phyloP scores from a whole-genome alignment of 1,140 invertebrate genomes.

The Dendrolimus kikuchii region DNA sequence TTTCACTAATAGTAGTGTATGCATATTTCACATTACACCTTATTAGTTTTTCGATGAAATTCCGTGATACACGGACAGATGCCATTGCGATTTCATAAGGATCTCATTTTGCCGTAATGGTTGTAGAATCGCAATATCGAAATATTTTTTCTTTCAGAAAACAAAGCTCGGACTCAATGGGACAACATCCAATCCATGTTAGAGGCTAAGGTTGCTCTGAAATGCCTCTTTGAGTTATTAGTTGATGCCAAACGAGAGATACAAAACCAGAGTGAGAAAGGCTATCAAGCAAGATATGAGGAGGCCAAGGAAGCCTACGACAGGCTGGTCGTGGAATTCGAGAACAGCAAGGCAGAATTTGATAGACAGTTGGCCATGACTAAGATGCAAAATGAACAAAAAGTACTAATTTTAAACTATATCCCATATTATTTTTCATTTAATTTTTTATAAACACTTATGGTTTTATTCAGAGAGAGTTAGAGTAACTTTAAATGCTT shows the following conservation, averaged over 20 bases:
- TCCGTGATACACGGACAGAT: too few relatives aligned
- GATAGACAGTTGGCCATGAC: constrained; percentile 40
- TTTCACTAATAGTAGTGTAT: too few relatives aligned
- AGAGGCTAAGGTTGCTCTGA: constrained; percentile 77
- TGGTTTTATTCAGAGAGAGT: too few relatives aligned
- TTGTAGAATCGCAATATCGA: too few relatives aligned
- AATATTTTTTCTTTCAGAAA: constrained; percentile 60
- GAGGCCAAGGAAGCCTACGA: constrained; percentile 70
- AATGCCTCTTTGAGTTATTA: constrained; percentile 73
- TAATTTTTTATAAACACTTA: too few relatives aligned
- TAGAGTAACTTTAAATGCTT: too few relatives aligned
- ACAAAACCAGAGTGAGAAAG: constrained; percentile 58
- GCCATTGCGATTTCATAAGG: too few relatives aligned
- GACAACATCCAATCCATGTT: constrained; percentile 78
- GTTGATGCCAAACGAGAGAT: constrained; percentile 70
- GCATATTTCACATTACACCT: too few relatives aligned
- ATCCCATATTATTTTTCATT: too few relatives aligned
- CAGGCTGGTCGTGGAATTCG: constrained; percentile 47
- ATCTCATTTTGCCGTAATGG: too few relatives aligned
- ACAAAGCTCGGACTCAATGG: constrained; percentile 73
- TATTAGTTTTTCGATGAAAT: too few relatives aligned
- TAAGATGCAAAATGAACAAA: constrained; percentile 50
- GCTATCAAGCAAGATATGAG: constrained; percentile 63
- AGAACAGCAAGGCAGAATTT: constrained; percentile 45
- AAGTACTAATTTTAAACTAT: too few relatives aligned